Evolutionary conservation across 1,140 invertebrate species (phyloP).

Genomic region (Monochamus saltuarius): DNA sequence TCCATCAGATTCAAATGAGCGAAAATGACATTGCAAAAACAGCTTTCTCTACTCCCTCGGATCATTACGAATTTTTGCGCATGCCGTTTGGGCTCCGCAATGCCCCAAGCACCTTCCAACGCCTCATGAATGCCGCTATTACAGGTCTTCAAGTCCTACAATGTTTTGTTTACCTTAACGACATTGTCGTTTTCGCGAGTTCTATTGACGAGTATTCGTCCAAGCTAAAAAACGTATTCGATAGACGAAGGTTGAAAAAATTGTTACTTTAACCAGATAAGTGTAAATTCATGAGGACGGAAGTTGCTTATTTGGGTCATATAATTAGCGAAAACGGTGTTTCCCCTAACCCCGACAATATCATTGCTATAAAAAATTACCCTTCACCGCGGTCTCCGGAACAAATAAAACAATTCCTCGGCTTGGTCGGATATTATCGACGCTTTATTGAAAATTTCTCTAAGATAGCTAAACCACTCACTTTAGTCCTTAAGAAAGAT

Average conservation of each 20-base stretch:
- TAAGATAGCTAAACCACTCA: constrained; percentile 28
- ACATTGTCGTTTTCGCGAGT: constrained; percentile 26
- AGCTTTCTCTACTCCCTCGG: too few species aligned
- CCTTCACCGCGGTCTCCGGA: constrained; percentile 44
- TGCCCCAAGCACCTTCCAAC: constrained; percentile 28
- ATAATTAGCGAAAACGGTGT: constrained; percentile 49
- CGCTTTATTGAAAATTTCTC: constrained; percentile 30
- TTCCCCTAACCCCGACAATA: constrained; percentile 49
- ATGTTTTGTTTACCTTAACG: constrained; percentile 27
- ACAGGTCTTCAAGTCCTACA: constrained; percentile 23
- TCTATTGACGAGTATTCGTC: constrained; percentile 36
- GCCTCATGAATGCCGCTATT: constrained; percentile 42
- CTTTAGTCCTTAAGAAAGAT: constrained; percentile 29
- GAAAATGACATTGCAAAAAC: constrained; percentile 42
- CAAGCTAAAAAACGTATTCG: constrained; percentile 44
- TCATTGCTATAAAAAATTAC: constrained; percentile 46
- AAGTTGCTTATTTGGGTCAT: constrained; percentile 46
- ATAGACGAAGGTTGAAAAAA: constrained; percentile 38
- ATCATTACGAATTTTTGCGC: constrained; percentile 42
- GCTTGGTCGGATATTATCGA: constrained; percentile 44
- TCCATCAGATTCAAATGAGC: constrained; percentile 54
- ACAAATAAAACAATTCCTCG: constrained; percentile 51
- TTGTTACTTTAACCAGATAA: constrained; percentile 51
- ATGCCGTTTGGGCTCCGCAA: constrained; percentile 11
- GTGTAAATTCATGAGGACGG: constrained; percentile 48